Evolutionary conservation across 1,140 invertebrate species (phyloP), one percentile per base, ranked within the genome.

Genomic region (Teleopsis dalmanni): DNA sequence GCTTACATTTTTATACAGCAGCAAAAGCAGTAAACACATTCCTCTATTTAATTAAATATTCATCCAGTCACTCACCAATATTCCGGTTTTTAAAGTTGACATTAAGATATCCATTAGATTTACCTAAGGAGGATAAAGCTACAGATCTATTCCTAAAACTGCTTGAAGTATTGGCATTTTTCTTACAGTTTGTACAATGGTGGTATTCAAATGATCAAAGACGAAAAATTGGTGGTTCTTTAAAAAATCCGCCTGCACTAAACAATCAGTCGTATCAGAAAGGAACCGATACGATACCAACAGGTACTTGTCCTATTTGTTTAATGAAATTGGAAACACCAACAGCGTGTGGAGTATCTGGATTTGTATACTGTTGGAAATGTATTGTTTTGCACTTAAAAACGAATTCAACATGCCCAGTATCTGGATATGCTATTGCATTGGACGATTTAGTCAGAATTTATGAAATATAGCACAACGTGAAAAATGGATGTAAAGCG

Each of bases 161-260:
- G 47, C 53, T 69, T 0, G 66, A 69, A 38, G 61, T 69, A 8
- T 41, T 69, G 16, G 66, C 62, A 22, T 69, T 69, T 19, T 69
- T 69, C 23, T 49, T 69, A 26, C 66, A 69, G 50, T 69, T 69
- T n/a, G 55, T 69, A 2, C 66, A 69, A 21, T 69, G 66, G 66
- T 69, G 62, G 65, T 68, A 69, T 44, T 65, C 63, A 3, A 65
- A 62, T 26, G 62, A 67, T 36, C 65, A 68, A 36, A 51, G 59
- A 0, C 57, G 60, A 1, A 68, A 65, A 42, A 50, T 66, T 1
- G 63, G 62, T 3, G 61, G 59, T 8, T 48, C 61, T 0, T 49
- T 65, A 6, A 48, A 61, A 14, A 65, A 62, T 47, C 66, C 62
- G 1, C 40, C 54, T 9, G 49, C 60, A 2, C 47, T 27, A 23